These are phyloP conservation scores for Balanococcus diminutus DNA, from an alignment of 2,888 invertebrate species.

Conservation along the genomic window DNA sequence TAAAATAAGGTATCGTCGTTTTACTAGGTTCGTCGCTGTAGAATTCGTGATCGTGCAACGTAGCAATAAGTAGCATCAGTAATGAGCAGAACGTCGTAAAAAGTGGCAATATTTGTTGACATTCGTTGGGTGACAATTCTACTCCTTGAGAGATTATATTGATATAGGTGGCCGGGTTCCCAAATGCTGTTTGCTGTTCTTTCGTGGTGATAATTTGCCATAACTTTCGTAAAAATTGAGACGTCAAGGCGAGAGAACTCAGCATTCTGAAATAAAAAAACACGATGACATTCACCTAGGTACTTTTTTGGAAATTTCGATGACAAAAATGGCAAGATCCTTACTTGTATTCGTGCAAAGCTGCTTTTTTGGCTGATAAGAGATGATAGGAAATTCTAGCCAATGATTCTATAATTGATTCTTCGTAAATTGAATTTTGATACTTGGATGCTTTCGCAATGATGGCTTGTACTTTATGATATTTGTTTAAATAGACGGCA, in stretches of 20 bases:
- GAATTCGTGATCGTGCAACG: conserved; percentile 86
- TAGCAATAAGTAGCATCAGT: conserved; percentile 79
- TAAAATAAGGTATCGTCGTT: not conserved
- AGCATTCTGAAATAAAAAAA: conserved; percentile 66
- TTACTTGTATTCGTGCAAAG: conserved; percentile 46
- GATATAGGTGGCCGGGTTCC: conserved; percentile 67
- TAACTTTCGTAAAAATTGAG: conserved; percentile 75
- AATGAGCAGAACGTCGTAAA: conserved; percentile 80
- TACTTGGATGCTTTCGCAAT: conserved; percentile 13
- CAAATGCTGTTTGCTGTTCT: conserved; percentile 64
- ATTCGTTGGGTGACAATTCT: conserved; percentile 67
- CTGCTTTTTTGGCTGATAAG: conserved; percentile 20
- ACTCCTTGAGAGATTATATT: conserved; percentile 73
- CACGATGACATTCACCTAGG: not conserved
- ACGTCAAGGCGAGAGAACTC: conserved; percentile 80
- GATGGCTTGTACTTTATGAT: conserved; percentile 35
- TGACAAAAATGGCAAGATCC: not conserved
- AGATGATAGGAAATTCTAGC: conserved; percentile 45
- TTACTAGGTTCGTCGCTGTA: conserved; percentile 64
- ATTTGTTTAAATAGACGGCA: conserved; percentile 34
- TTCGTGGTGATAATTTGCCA: conserved; percentile 68
- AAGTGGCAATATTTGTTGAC: conserved; percentile 75
- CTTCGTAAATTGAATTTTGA: conserved; percentile 33
- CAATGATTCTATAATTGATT: conserved; percentile 36
- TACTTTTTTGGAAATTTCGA: not conserved